phyloP scores from a whole-genome alignment of 2,113 vertebrate species.

The Nothoprocta perdicaria region DNA sequence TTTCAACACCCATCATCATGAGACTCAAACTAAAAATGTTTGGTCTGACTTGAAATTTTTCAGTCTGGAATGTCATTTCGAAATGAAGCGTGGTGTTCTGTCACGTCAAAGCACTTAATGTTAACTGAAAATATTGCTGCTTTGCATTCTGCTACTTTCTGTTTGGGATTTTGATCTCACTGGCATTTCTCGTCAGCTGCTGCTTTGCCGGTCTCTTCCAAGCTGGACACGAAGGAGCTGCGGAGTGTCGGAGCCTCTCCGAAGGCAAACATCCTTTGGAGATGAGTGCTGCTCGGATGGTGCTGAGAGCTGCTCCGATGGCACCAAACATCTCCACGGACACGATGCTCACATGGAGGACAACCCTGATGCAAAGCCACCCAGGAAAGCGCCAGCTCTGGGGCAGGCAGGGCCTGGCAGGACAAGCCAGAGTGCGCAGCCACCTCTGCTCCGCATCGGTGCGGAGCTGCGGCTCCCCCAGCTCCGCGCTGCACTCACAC shows the following conservation, averaged over 20 bases:
- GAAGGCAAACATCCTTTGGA: not conserved
- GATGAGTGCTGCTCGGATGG: fast-evolving
- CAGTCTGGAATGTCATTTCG: conserved; percentile 4
- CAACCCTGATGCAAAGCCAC: too few relatives aligned
- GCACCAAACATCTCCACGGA: not conserved
- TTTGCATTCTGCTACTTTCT: not conserved
- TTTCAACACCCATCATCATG: not conserved
- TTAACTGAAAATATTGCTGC: not conserved
- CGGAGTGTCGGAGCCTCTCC: not conserved
- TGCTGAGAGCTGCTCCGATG: fast-evolving
- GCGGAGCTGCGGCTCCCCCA: not conserved
- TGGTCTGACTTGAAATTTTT: conserved; percentile 37
- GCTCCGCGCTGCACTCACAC: not conserved
- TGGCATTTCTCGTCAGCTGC: not conserved
- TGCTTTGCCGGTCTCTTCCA: not conserved
- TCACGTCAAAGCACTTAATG: conserved; percentile 8
- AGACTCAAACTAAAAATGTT: conserved; percentile 6
- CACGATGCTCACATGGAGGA: too few relatives aligned
- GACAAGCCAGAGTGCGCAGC: too few relatives aligned
- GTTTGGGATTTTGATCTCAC: not conserved
- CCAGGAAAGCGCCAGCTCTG: too few relatives aligned
- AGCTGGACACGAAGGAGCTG: not conserved
- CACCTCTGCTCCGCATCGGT: not conserved
- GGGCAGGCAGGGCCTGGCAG: too few relatives aligned
- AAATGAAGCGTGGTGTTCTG: not conserved